Percentiles rank a stretch among this genome's conserved stretches.
Conservation (phyloP, 2,797 vertebrate species). For the Atherinosoma microstoma region DNA sequence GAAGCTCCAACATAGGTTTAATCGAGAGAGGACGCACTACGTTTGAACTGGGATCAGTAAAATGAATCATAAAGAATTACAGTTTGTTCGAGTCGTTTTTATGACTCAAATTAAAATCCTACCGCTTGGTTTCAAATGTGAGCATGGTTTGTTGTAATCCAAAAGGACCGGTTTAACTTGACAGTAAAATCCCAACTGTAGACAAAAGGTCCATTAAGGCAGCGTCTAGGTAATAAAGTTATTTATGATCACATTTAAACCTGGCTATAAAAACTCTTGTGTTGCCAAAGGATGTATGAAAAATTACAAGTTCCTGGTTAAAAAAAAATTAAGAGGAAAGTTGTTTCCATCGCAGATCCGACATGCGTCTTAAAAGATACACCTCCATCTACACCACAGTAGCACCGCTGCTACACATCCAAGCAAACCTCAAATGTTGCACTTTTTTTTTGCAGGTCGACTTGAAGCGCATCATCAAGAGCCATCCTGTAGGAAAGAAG, state of each 20-base stretch:
- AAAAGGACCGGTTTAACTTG: conserved; percentile 3
- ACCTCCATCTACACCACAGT: too few relatives aligned
- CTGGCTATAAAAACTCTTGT: conserved; percentile 10
- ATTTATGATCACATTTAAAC: conserved; percentile 29
- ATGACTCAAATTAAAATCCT: conserved; percentile 24
- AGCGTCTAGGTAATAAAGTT: background rate
- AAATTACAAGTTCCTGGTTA: background rate
- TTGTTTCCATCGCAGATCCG: too few relatives aligned
- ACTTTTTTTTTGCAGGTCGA: background rate
- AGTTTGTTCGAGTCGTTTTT: conserved; percentile 12
- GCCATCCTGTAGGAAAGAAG: background rate
- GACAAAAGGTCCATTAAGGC: conserved; percentile 19
- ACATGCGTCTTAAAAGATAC: too few relatives aligned
- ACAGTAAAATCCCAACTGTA: conserved; percentile 23
- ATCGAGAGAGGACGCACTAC: background rate
- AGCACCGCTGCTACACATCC: too few relatives aligned
- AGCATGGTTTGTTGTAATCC: background rate
- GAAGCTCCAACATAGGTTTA: background rate
- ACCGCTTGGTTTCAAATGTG: background rate
- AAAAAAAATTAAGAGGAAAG: background rate
- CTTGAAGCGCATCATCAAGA: background rate
- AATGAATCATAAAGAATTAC: conserved; percentile 16
- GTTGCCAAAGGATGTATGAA: background rate
- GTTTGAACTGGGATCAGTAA: conserved; percentile 20
- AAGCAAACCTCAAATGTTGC: background rate